These are phyloP conservation scores for Drosophila kanekoi DNA, from an alignment of 2,888 invertebrate species.

Conservation along the genomic window DNA sequence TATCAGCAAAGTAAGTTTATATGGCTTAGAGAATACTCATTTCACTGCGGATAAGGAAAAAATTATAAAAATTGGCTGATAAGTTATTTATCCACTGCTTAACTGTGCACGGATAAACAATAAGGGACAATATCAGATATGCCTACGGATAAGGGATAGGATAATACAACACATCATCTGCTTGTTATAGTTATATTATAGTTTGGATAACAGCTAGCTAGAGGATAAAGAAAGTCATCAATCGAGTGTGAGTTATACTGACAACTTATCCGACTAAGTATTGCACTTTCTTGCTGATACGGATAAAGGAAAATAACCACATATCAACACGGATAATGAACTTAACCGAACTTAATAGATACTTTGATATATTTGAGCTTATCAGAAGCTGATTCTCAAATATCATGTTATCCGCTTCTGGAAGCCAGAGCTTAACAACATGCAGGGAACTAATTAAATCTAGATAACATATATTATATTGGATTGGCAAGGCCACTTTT, in stretches of 20 bases:
- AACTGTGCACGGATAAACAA: too few species aligned
- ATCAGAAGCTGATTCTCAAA: too few species aligned
- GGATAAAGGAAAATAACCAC: not conserved
- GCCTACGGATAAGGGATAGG: not conserved
- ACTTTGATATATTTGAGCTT: too few species aligned
- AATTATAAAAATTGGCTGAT: too few species aligned
- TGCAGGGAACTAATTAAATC: conserved; percentile 19
- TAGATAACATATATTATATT: not conserved
- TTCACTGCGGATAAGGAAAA: too few species aligned
- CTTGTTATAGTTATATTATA: not conserved
- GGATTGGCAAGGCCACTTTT: conserved; percentile 13
- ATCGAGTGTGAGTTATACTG: not conserved
- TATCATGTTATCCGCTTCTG: too few species aligned
- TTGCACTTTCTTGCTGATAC: not conserved
- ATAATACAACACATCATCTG: not conserved
- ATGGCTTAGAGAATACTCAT: too few species aligned
- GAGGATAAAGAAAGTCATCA: not conserved
- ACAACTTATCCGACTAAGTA: not conserved
- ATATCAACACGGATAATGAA: not conserved
- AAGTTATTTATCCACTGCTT: too few species aligned
- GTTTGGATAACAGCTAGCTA: not conserved
- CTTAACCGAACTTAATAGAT: too few species aligned
- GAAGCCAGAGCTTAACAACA: conserved; percentile 1
- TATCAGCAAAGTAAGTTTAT: too few species aligned
- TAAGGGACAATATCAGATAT: too few species aligned